Evolutionary conservation across 2,797 vertebrate genomes (phyloP), one percentile per base, ranked within the genome.

Genomic region (Hapalemur alaotrensis): DNA sequence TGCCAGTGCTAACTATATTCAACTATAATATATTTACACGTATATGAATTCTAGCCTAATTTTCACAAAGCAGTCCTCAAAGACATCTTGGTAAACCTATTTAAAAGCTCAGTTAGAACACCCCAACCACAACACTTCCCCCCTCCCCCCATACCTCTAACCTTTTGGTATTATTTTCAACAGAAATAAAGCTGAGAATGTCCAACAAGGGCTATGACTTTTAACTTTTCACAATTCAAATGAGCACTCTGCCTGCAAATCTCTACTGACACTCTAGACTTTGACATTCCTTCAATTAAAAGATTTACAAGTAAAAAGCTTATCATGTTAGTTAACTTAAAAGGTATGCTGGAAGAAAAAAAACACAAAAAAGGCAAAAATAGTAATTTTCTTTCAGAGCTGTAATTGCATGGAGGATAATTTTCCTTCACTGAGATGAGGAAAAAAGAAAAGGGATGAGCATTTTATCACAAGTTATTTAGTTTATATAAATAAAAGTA

Each of bases 321-420:
- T 95, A 84, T 28, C 70, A 93, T 79, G 57, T 95, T 65, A 76
- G 76, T 89, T 90, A 91, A 96, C 46, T 95, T 72, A 73, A 95
- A 95, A 97, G 41, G 32, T n/a, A 76, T 48, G 11, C n/a, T 73
- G 76, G 76, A 70, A 59, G 28, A 93, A 43, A 65, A 38, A 72
- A 90, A 90, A 89, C n/a, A 80, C 28, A 89, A 52, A 73, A 89
- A 76, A 82, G 70, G 46, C 43, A 90, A 97, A 94, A 61, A 96
- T 0, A 90, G 70, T 35, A 25, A 94, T 95, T 93, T 95, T 88
- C 59, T 89, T 94, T 69, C 41, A 76, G 41, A 84, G 54, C 15
- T 78, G 48, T 75, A 93, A 78, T 57, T 89, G 14, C 48, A 83
- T 12, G 4, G 22, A 95, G 76, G n/a, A 41, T 94, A 95, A 88